A percentile compares a stretch with the other conserved stretches of the same genome.
These are phyloP conservation scores for Drosophila guanche DNA, from an alignment of 1,140 invertebrate genomes.

Conservation along the genomic window DNA sequence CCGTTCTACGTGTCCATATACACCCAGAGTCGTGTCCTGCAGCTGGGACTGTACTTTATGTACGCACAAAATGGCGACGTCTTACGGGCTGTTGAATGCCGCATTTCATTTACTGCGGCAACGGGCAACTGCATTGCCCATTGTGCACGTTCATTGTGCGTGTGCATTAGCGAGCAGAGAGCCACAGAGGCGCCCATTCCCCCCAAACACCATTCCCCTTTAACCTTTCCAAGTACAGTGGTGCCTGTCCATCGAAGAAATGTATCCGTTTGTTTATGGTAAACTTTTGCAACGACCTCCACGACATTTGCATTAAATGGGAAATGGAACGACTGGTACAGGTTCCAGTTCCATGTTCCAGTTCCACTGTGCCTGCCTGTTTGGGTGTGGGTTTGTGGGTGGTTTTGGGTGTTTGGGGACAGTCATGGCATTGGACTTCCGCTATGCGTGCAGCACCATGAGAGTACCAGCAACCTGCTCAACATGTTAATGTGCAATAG, in stretches of 20 bases:
- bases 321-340: no score
- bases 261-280: no score
- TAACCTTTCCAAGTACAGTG: conserved; percentile 11
- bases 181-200: conserved; percentile 3
- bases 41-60: conserved; percentile 17
- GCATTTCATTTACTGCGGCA: conserved; percentile 70
- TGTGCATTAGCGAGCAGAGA: conserved; percentile 63
- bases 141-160: conserved; percentile 71
- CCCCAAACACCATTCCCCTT: neutral
- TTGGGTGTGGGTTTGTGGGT: no score
- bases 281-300: neutral
- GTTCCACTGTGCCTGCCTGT: conserved; percentile 16
- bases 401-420: neutral
- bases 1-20: conserved; percentile 68
- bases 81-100: conserved; percentile 53
- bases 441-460: conserved; percentile 21
- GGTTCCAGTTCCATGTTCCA: no score
- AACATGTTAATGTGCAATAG: conserved; percentile 73
- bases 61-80: conserved; percentile 70
- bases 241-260: neutral
- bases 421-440: conserved; percentile 29
- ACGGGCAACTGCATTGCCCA: conserved; percentile 35
- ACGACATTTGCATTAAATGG: no score
- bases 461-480: conserved; percentile 62
- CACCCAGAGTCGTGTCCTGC: conserved; percentile 25